Evolutionary conservation across 2,888 invertebrate species (phyloP).

Genomic region (Parasteatoda lunata): DNA sequence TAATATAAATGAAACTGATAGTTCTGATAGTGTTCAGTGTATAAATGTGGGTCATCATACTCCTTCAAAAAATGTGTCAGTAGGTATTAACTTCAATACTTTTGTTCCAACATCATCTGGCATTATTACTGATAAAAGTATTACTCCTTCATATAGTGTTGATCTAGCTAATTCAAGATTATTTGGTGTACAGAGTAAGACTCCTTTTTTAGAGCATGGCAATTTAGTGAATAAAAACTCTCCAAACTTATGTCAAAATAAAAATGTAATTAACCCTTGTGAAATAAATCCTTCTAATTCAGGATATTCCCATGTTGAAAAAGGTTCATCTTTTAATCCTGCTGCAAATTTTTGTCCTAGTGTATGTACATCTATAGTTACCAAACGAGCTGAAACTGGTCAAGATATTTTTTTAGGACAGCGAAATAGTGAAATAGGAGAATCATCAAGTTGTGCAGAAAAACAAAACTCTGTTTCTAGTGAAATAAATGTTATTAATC

Average conservation of each 20-base stretch:
- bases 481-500: constrained; percentile 12
- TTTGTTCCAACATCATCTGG: constrained; percentile 22
- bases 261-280: constrained; percentile 15
- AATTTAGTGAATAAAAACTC: constrained; percentile 60
- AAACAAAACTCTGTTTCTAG: constrained; percentile 27
- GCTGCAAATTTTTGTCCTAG: constrained; percentile 17
- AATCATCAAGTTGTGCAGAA: not conserved
- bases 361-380: constrained; percentile 14
- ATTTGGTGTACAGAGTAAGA: constrained; percentile 46
- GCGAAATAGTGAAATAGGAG: constrained; percentile 58
- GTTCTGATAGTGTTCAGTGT: constrained; percentile 65
- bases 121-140: constrained; percentile 32
- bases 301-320: constrained; percentile 27
- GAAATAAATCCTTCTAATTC: constrained; percentile 36
- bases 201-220: constrained; percentile 63
- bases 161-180: constrained; percentile 17
- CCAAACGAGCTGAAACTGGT: constrained; percentile 41
- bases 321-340: constrained; percentile 26
- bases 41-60: constrained; percentile 53
- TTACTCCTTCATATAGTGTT: constrained; percentile 35
- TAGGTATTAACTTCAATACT: constrained; percentile 54
- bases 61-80: constrained; percentile 33
- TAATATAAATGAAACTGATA: constrained; percentile 57
- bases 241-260: constrained; percentile 49
- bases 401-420: constrained; percentile 64